Conservation (phyloP, 2,113 vertebrate genomes). For the Chascanopsetta lugubris region DNA sequence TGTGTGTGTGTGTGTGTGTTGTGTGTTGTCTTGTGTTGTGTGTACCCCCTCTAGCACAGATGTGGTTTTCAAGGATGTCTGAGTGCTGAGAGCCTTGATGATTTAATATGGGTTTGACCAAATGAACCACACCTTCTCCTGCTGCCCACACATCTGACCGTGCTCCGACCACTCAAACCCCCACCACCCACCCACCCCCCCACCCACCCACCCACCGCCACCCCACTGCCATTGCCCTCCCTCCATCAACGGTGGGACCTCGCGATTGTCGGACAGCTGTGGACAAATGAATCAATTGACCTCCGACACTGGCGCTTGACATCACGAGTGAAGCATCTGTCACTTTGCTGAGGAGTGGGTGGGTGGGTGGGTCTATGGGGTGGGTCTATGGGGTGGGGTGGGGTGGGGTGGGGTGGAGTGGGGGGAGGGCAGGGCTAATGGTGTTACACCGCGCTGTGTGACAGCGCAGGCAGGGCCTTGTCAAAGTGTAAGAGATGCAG, state of each 20-base stretch:
- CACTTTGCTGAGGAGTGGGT: conserved; percentile 33
- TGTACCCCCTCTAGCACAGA: conserved; percentile 51
- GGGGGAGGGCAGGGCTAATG: not conserved
- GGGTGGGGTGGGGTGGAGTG: not conserved
- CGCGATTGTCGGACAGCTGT: conserved; percentile 56
- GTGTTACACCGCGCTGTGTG: conserved; percentile 37
- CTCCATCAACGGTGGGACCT: conserved; percentile 17
- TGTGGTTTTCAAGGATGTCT: conserved; percentile 76
- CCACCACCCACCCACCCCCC: conserved; percentile 31
- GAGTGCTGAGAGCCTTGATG: conserved; percentile 70
- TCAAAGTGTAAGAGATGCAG: conserved; percentile 38
- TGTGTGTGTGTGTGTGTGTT: conserved; percentile 27
- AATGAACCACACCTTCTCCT: conserved; percentile 74
- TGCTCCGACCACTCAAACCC: conserved; percentile 51
- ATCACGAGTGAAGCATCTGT: conserved; percentile 73
- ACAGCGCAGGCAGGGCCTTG: conserved; percentile 26
- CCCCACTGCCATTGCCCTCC: not conserved
- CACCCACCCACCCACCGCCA: not conserved
- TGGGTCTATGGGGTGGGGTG: not conserved
- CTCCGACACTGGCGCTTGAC: conserved; percentile 62
- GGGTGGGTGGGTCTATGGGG: too few species aligned
- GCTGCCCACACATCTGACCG: conserved; percentile 54
- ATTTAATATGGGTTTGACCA: conserved; percentile 80
- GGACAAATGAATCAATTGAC: conserved; percentile 77
- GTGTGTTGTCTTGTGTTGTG: conserved; percentile 20